phyloP scores from a whole-genome alignment of 2,797 vertebrate species.

The Tiaroga cobitis region DNA sequence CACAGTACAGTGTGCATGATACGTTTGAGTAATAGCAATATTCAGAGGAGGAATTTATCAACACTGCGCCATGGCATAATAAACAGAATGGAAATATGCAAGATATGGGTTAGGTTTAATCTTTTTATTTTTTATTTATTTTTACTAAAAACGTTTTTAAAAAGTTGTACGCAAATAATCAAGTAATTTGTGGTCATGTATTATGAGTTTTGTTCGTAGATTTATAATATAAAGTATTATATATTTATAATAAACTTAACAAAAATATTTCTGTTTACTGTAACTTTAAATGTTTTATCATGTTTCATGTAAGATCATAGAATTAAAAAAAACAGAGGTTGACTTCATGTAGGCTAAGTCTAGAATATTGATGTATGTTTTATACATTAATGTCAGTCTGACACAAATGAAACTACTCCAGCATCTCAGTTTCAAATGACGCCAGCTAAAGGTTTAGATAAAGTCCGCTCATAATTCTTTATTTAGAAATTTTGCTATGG shows the following conservation, averaged over 20 bases:
- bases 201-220: too few relatives aligned
- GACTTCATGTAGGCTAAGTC: not conserved
- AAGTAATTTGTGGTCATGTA: too few relatives aligned
- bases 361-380: not conserved
- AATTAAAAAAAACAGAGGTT: not conserved
- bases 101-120: not conserved
- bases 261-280: too few relatives aligned
- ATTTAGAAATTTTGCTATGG: not conserved
- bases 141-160: not conserved
- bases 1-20: not conserved
- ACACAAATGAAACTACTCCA: not conserved
- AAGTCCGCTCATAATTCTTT: not conserved
- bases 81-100: not conserved
- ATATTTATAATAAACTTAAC: too few relatives aligned
- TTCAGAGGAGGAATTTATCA: not conserved
- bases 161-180: too few relatives aligned
- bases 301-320: not conserved
- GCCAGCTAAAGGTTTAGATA: not conserved
- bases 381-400: not conserved
- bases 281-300: too few relatives aligned
- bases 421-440: not conserved
- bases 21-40: not conserved
- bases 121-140: not conserved
- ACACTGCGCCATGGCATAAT: too few relatives aligned
- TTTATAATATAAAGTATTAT: too few relatives aligned